These are phyloP conservation scores for Sitta europaea DNA, from an alignment of 2,113 vertebrate species.

Conservation along the genomic window DNA sequence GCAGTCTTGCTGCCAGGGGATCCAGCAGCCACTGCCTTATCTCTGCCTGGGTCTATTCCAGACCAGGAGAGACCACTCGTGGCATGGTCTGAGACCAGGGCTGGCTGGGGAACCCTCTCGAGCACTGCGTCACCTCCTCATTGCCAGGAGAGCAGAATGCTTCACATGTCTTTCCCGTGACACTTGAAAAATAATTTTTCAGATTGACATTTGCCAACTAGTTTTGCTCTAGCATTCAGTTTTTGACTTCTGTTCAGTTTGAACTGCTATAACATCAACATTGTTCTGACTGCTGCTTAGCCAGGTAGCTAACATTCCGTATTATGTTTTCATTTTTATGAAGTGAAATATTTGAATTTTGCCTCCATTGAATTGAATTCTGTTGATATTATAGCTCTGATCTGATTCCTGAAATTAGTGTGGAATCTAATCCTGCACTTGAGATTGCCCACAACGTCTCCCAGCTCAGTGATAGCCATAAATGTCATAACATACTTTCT, in stretches of 20 bases:
- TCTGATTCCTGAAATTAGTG: not conserved
- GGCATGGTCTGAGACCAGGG: too few species aligned
- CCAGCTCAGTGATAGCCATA: not conserved
- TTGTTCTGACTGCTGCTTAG: not conserved
- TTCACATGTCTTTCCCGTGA: not conserved
- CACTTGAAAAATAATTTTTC: not conserved
- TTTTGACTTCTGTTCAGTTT: not conserved
- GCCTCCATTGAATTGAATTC: not conserved
- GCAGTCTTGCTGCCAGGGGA: too few species aligned
- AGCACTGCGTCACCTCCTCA: too few species aligned
- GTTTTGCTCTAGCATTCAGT: not conserved
- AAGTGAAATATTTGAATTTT: not conserved
- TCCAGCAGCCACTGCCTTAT: too few species aligned
- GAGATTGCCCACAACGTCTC: not conserved
- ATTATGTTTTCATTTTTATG: not conserved
- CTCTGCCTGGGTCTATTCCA: too few species aligned
- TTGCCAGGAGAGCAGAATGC: not conserved
- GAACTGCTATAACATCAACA: not conserved
- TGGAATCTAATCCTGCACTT: not conserved
- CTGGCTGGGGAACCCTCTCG: too few species aligned
- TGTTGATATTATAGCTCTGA: not conserved
- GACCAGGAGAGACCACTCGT: too few species aligned
- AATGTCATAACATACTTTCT: not conserved
- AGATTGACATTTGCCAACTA: not conserved
- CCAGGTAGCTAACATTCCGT: not conserved